phyloP scores from a whole-genome alignment of 2,113 vertebrate genomes.

The Myiozetetes cayanensis region DNA sequence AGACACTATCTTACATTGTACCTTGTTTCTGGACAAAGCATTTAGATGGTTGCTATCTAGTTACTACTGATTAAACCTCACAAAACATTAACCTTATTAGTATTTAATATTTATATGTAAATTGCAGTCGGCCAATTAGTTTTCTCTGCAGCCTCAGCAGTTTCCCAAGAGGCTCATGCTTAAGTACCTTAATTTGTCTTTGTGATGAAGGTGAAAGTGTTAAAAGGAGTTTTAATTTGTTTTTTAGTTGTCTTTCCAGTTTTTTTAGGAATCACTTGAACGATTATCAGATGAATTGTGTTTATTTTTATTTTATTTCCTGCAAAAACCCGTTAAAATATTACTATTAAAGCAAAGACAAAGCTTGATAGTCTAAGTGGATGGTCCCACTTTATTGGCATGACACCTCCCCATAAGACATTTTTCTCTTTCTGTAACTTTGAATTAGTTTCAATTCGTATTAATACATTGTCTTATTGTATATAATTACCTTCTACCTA shows the following conservation, averaged over 20 bases:
- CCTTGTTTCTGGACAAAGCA: not conserved
- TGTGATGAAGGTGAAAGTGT: not conserved
- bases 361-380: not conserved
- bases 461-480: not conserved
- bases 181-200: constrained; percentile 32
- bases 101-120: constrained; percentile 32
- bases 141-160: constrained; percentile 8
- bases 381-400: not conserved
- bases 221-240: constrained; percentile 8
- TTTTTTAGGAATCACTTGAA: not conserved
- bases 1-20: not conserved
- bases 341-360: not conserved
- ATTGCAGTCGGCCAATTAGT: not conserved
- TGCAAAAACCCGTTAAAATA: not conserved
- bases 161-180: not conserved
- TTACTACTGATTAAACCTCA: not conserved
- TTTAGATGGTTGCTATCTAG: not conserved
- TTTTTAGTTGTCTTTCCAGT: not conserved
- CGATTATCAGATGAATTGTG: not conserved
- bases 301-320: not conserved
- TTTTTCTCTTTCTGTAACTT: not conserved
- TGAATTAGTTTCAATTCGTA: not conserved
- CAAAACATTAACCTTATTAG: not conserved
- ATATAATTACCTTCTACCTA: not conserved
- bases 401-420: not conserved